A percentile compares a stretch with the other conserved stretches of the same genome.
Conservation (phyloP, 2,888 invertebrate genomes). For the Mayetiola destructor region DNA sequence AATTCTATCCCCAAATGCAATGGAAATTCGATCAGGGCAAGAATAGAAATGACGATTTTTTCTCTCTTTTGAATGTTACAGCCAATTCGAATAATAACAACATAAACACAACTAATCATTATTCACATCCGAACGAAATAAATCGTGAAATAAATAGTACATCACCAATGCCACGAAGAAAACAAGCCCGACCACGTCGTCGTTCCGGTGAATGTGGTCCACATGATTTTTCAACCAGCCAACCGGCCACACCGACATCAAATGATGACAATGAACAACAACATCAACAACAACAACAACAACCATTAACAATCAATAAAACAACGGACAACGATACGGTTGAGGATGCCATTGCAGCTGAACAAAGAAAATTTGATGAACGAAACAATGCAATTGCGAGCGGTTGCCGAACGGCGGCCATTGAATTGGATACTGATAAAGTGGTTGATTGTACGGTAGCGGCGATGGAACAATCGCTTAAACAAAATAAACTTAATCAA, state of each 20-base stretch:
- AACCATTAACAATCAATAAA: conserved; percentile 7
- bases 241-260: conserved; percentile 25
- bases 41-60: conserved; percentile 32
- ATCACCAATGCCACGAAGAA: conserved; percentile 69
- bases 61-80: conserved; percentile 30
- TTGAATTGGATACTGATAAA: not conserved
- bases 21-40: conserved; percentile 24
- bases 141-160: conserved; percentile 39
- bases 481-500: not conserved
- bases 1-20: conserved; percentile 26
- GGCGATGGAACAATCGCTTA: conserved; percentile 2
- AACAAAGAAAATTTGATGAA: conserved; percentile 2
- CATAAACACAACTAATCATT: conserved; percentile 17
- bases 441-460: conserved; percentile 3
- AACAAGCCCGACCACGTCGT: conserved; percentile 72
- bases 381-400: not conserved
- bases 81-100: conserved; percentile 30
- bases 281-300: not conserved
- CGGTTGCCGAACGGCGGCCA: too few relatives aligned
- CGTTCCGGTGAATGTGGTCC: conserved; percentile 62
- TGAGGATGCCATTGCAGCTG: not conserved
- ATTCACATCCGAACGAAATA: conserved; percentile 16
- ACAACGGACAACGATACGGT: not conserved
- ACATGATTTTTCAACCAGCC: conserved; percentile 46
- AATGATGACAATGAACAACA: not conserved